A percentile compares a stretch with the other conserved stretches of the same genome.
phyloP scores from a whole-genome alignment of 2,888 invertebrate species.

The Drosophila leonis region DNA sequence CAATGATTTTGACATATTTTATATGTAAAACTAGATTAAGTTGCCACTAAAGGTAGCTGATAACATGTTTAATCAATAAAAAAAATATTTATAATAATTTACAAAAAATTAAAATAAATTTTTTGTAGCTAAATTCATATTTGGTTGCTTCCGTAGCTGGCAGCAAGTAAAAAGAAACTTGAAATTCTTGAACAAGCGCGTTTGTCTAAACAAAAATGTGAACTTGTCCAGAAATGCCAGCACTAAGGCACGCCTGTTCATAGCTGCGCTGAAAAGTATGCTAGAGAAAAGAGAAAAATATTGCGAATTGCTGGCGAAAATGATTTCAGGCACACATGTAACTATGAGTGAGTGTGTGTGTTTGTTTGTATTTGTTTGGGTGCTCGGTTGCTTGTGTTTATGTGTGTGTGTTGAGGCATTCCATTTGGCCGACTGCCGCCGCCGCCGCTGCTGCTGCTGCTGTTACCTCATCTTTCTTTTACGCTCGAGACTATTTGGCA shows the following conservation, averaged over 20 bases:
- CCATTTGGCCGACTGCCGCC: conserved; percentile 61
- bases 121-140: too few species aligned
- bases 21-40: too few species aligned
- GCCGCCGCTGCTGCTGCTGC: conserved; percentile 39
- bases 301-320: conserved; percentile 44
- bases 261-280: conserved; percentile 4
- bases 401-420: conserved; percentile 50
- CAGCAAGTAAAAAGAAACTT: background rate
- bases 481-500: conserved; percentile 81
- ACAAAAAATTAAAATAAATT: too few species aligned
- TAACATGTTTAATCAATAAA: too few species aligned
- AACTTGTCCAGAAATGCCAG: conserved; percentile 1
- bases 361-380: conserved; percentile 25
- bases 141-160: background rate
- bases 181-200: background rate
- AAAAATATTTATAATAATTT: too few species aligned
- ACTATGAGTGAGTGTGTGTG: conserved; percentile 11
- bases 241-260: background rate
- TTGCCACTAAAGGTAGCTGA: too few species aligned
- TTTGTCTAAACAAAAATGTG: conserved; percentile 1
- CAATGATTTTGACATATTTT: too few species aligned
- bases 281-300: conserved; percentile 2
- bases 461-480: conserved; percentile 80
- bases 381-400: conserved; percentile 1
- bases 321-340: conserved; percentile 29